Conservation (phyloP, 2,797 vertebrate species). For the Bryconaethiops microstoma region DNA sequence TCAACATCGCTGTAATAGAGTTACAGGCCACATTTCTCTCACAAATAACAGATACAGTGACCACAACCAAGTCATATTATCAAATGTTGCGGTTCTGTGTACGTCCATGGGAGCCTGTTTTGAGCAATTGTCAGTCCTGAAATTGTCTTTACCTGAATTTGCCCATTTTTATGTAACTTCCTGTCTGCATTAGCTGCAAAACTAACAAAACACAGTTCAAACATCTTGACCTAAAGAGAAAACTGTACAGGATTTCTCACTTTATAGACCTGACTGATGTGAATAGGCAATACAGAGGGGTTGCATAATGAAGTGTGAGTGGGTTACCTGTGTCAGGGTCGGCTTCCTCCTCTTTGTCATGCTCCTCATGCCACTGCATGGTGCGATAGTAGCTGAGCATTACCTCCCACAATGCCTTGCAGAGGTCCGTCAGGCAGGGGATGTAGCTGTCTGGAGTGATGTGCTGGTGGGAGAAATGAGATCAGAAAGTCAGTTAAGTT, state of each 20-base stretch:
- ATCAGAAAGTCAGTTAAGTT: constrained; percentile 1
- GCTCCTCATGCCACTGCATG: constrained; percentile 95
- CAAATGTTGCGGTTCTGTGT: too few species aligned
- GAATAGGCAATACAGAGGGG: not conserved
- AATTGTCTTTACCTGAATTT: too few species aligned
- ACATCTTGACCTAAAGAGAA: not conserved
- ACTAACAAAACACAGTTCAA: not conserved
- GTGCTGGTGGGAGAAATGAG: constrained; percentile 77
- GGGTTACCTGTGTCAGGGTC: constrained; percentile 74
- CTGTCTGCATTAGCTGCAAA: not conserved
- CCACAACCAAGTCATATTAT: too few species aligned
- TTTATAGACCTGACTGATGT: not conserved
- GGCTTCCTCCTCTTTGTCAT: constrained; percentile 79
- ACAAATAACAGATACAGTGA: too few species aligned
- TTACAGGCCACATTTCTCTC: too few species aligned
- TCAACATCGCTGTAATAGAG: too few species aligned
- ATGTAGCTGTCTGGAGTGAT: constrained; percentile 98
- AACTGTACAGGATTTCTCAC: not conserved
- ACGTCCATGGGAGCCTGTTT: too few species aligned
- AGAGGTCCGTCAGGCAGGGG: constrained; percentile 94
- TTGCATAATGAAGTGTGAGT: not conserved
- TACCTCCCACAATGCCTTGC: constrained; percentile 98
- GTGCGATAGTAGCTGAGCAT: constrained; percentile 98
- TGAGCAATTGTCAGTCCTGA: too few species aligned
- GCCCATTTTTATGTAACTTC: too few species aligned